These are phyloP conservation scores for Hippocampus comes DNA, from an alignment of 2,113 vertebrate genomes.

Conservation along the genomic window DNA sequence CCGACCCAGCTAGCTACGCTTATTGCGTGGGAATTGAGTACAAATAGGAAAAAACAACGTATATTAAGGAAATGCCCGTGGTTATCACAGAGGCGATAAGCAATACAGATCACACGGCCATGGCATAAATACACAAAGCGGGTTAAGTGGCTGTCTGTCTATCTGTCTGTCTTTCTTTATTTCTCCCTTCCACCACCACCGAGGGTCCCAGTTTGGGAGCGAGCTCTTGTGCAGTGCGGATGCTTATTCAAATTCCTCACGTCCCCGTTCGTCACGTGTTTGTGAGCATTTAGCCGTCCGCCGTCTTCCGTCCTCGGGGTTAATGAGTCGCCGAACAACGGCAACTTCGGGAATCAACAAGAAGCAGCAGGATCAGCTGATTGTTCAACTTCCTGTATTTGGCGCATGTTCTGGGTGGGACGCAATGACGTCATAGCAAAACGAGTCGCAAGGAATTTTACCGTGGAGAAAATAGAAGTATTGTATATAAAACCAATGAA, in stretches of 20 bases:
- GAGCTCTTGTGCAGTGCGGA: constrained; percentile 33
- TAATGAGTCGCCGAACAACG: constrained; percentile 47
- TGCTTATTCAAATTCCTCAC: constrained; percentile 15
- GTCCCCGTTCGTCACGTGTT: constrained; percentile 2
- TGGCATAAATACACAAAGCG: constrained; percentile 41
- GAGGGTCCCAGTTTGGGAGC: constrained; percentile 41
- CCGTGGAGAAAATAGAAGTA: too few relatives aligned
- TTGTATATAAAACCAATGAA: too few relatives aligned
- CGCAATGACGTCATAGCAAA: constrained; percentile 38
- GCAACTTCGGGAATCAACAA: constrained; percentile 73
- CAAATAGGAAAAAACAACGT: constrained; percentile 32
- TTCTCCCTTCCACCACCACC: constrained; percentile 29
- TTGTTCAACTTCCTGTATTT: constrained; percentile 68
- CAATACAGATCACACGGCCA: constrained; percentile 22
- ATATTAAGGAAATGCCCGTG: neutral
- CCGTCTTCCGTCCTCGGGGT: constrained; percentile 22
- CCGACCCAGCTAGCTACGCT: constrained; percentile 28
- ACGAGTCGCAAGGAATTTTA: neutral
- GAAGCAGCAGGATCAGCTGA: constrained; percentile 76
- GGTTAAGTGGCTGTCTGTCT: constrained; percentile 6
- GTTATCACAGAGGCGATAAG: constrained; percentile 7
- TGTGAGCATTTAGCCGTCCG: constrained; percentile 8
- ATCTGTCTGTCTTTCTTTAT: constrained; percentile 33
- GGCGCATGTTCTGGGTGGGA: neutral
- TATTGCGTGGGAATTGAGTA: neutral